Evolutionary conservation across 2,797 vertebrate species (phyloP).

Genomic region (Gymnocypris eckloni): DNA sequence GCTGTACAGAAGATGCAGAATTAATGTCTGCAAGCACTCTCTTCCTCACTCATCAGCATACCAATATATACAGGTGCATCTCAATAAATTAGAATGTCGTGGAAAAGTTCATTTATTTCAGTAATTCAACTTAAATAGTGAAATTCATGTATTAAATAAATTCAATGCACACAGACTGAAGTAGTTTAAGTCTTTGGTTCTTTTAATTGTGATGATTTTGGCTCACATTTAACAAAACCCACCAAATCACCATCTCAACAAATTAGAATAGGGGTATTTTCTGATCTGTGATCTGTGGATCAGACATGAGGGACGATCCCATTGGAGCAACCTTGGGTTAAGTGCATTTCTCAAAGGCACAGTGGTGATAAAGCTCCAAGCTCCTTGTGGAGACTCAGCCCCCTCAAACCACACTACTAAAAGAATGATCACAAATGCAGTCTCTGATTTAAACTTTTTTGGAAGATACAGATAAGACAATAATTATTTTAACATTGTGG

Average conservation of each 20-base stretch:
- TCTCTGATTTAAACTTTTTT: background rate
- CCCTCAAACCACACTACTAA: background rate
- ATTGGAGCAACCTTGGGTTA: background rate
- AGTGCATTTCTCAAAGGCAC: slow-evolving; percentile 11
- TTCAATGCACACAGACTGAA: too few species aligned
- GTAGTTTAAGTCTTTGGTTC: too few species aligned
- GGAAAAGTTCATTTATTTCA: too few species aligned
- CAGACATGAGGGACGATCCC: background rate
- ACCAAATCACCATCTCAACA: too few species aligned
- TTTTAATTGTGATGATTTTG: too few species aligned
- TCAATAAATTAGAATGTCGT: too few species aligned
- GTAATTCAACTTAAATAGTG: too few species aligned
- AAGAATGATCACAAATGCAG: background rate
- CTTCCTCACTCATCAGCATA: slow-evolving; percentile 6
- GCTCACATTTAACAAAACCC: too few species aligned
- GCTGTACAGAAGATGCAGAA: background rate
- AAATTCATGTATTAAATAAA: too few species aligned
- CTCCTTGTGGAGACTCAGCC: background rate
- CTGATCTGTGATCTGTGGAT: background rate
- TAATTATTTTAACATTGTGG: background rate
- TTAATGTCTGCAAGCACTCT: slow-evolving; percentile 16
- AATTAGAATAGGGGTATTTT: too few species aligned
- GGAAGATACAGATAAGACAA: background rate
- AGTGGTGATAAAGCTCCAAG: background rate
- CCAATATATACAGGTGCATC: background rate